Conservation (phyloP, 2,888 invertebrate genomes). For the Apamea anceps region DNA sequence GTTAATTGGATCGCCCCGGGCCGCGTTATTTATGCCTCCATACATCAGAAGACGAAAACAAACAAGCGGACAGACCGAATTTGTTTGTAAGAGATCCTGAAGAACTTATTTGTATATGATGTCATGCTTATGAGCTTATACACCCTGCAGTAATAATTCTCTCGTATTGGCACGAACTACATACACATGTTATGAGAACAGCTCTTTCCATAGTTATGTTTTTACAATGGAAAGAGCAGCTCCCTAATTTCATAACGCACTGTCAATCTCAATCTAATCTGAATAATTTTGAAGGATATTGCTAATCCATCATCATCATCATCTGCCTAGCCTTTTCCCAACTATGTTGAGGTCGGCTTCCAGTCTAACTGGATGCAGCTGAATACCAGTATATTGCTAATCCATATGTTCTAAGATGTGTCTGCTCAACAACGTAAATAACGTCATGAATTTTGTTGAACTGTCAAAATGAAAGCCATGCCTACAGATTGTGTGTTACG, state of each 20-base stretch:
- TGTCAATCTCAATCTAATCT: too few species aligned
- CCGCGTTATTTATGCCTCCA: slow-evolving; percentile 83
- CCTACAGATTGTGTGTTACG: neutral
- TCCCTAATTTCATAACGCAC: too few species aligned
- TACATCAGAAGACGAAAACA: slow-evolving; percentile 82
- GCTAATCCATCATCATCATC: too few species aligned
- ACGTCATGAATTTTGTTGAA: neutral
- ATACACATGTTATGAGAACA: too few species aligned
- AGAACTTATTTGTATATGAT: slow-evolving; percentile 64
- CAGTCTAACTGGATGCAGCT: too few species aligned
- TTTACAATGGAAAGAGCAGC: too few species aligned
- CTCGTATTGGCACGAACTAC: neutral
- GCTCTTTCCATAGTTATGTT: neutral
- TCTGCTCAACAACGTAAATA: neutral
- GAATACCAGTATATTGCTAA: too few species aligned
- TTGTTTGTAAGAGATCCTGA: slow-evolving; percentile 54
- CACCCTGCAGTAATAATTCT: neutral
- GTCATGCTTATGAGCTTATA: slow-evolving; percentile 27
- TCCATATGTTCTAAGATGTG: neutral
- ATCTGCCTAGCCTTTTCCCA: too few species aligned
- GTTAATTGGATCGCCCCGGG: slow-evolving; percentile 84
- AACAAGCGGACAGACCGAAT: slow-evolving; percentile 74
- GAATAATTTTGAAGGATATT: too few species aligned
- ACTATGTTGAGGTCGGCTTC: too few species aligned
- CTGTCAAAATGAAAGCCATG: neutral